These are phyloP conservation scores for Lymantria dispar DNA, from an alignment of 2,888 invertebrate genomes.

Conservation along the genomic window DNA sequence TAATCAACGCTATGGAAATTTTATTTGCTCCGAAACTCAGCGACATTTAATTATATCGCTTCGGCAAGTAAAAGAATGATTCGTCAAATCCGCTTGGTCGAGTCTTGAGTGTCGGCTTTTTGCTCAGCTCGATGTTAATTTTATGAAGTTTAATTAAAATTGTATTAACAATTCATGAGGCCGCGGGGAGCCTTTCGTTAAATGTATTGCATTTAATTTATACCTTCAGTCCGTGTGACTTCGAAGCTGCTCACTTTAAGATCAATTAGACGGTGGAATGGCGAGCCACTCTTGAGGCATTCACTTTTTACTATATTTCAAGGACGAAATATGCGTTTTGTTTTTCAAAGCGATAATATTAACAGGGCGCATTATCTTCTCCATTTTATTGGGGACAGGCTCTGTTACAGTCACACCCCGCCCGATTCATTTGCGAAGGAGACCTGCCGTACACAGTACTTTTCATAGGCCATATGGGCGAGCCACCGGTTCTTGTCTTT, in stretches of 20 bases:
- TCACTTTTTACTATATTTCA: neutral
- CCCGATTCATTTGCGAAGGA: too few relatives aligned
- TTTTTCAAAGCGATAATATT: neutral
- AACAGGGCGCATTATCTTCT: too few relatives aligned
- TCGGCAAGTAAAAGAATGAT: conserved; percentile 26
- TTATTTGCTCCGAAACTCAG: conserved; percentile 9
- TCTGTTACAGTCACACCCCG: too few relatives aligned
- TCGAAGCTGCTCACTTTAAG: conserved; percentile 9
- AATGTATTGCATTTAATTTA: conserved; percentile 31
- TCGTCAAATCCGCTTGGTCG: conserved; percentile 31
- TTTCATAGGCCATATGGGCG: too few relatives aligned
- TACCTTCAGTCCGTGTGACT: conserved; percentile 22
- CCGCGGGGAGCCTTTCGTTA: conserved; percentile 46
- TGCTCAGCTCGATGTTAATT: conserved; percentile 41
- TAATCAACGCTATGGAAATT: conserved; percentile 24
- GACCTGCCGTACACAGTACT: too few relatives aligned
- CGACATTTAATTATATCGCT: conserved; percentile 28
- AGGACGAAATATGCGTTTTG: neutral
- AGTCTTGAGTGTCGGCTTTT: conserved; percentile 26
- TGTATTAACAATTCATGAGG: conserved; percentile 61
- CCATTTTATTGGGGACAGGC: too few relatives aligned
- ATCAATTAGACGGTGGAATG: conserved; percentile 25
- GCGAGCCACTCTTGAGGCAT: neutral
- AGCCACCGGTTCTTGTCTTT: too few relatives aligned
- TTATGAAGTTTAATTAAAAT: conserved; percentile 58